Evolutionary conservation across 64 coral and sea anemone species (phyloP).

Genomic region (Acropora tenuis): DNA sequence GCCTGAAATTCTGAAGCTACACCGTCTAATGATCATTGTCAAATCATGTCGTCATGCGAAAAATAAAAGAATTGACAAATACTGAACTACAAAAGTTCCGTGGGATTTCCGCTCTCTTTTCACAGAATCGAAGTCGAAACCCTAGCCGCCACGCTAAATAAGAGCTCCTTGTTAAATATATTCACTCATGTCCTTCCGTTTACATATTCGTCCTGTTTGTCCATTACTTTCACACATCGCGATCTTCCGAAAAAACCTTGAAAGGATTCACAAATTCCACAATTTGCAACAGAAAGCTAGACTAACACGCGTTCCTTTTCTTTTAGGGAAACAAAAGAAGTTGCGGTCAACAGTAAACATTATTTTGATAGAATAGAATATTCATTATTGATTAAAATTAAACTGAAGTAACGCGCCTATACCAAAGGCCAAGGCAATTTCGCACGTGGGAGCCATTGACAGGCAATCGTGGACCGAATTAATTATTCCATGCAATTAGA

Average conservation of each 20-base stretch:
- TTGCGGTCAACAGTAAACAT: neutral
- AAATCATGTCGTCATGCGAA: too few species aligned
- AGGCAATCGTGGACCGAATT: too few species aligned
- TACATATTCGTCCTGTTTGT: neutral
- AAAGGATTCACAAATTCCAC: neutral
- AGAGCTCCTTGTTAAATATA: neutral
- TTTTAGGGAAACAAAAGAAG: neutral
- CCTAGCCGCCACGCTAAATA: neutral
- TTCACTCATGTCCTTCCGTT: neutral
- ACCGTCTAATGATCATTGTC: too few species aligned
- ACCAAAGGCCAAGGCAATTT: too few species aligned
- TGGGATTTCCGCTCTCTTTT: neutral
- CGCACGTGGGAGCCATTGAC: too few species aligned
- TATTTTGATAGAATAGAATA: neutral
- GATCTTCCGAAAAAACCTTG: neutral
- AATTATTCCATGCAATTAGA: too few species aligned
- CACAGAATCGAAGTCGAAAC: neutral
- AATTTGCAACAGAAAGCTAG: neutral
- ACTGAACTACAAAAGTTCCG: neutral
- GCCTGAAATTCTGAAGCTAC: too few species aligned
- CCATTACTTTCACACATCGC: neutral
- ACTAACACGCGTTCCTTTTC: conserved; percentile 13
- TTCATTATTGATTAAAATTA: neutral
- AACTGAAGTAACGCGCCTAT: too few species aligned
- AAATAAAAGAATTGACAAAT: neutral